Percentiles rank a stretch among this genome's conserved stretches.
These are phyloP conservation scores for Iguana delicatissima DNA, from an alignment of 2,797 vertebrate species.

Conservation along the genomic window DNA sequence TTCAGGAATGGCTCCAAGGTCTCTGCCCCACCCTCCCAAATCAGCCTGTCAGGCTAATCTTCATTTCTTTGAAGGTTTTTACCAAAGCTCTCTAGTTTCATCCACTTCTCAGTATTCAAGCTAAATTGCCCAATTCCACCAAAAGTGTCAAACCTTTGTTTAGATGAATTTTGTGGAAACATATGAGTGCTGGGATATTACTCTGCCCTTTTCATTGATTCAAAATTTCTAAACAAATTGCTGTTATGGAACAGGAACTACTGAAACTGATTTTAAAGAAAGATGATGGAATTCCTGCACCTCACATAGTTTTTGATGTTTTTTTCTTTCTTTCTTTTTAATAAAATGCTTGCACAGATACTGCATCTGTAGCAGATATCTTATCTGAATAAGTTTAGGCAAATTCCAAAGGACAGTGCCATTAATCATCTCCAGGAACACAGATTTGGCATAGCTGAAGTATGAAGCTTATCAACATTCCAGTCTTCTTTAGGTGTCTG, in stretches of 20 bases:
- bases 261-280: not conserved
- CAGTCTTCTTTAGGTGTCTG: not conserved
- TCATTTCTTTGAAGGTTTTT: not conserved
- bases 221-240: not conserved
- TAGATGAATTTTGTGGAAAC: no score
- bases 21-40: not conserved
- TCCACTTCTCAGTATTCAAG: no score
- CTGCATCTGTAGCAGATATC: not conserved
- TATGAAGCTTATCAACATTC: not conserved
- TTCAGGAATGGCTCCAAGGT: not conserved
- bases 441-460: not conserved
- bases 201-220: not conserved
- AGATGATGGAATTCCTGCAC: not conserved
- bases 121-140: no score
- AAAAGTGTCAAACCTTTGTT: no score
- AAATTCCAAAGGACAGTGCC: conserved; percentile 14
- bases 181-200: not conserved
- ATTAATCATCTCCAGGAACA: not conserved
- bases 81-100: no score
- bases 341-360: not conserved
- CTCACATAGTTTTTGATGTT: not conserved
- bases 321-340: not conserved
- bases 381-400: not conserved
- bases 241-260: not conserved
- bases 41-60: not conserved